Conservation (phyloP, 2,888 invertebrate genomes). For the Syrista parreyssii region DNA sequence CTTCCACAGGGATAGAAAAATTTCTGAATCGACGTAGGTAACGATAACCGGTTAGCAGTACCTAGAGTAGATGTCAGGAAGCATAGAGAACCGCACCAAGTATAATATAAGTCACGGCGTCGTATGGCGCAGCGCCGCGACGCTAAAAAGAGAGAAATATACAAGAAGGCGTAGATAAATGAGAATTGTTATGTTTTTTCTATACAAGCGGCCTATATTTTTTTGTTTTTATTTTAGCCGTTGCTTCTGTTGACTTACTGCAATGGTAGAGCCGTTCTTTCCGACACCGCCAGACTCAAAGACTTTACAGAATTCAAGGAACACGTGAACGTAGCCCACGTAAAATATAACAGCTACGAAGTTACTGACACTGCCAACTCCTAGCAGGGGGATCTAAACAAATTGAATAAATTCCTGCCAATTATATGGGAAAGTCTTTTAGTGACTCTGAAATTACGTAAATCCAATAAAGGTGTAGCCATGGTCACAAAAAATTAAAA, state of each 20-base stretch:
- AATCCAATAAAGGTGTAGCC: neutral
- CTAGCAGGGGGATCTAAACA: conserved; percentile 61
- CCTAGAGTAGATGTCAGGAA: neutral
- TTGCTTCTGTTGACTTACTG: conserved; percentile 76
- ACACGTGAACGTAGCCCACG: conserved; percentile 74
- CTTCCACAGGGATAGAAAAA: neutral
- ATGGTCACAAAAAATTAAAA: neutral
- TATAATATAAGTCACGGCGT: neutral
- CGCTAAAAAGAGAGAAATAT: neutral
- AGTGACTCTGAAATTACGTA: neutral
- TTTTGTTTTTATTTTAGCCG: conserved; percentile 11
- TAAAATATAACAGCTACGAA: conserved; percentile 69
- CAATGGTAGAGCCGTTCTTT: conserved; percentile 96
- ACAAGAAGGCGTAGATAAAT: neutral
- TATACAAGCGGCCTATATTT: conserved; percentile 18
- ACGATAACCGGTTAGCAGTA: neutral
- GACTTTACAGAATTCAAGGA: conserved; percentile 77
- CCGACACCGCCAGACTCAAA: conserved; percentile 90
- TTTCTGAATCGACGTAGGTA: neutral
- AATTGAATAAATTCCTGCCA: conserved; percentile 40
- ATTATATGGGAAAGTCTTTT: neutral
- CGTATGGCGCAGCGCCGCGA: neutral
- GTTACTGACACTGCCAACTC: conserved; percentile 54
- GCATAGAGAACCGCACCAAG: neutral
- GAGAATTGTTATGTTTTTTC: neutral